These are phyloP conservation scores for Planiliza haematocheilus DNA, from an alignment of 2,113 vertebrate genomes.

Conservation along the genomic window DNA sequence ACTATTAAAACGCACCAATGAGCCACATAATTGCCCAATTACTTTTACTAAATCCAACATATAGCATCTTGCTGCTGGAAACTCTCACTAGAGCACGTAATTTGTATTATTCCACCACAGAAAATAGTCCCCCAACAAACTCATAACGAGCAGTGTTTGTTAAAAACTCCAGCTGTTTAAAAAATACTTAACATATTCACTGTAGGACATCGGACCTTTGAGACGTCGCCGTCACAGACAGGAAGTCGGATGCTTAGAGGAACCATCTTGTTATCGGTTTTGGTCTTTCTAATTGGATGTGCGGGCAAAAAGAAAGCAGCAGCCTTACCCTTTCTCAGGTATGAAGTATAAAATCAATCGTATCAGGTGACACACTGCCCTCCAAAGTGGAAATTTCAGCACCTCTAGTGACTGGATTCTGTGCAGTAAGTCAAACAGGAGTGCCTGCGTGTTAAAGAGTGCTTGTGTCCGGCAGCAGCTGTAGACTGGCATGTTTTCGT, in stretches of 20 bases:
- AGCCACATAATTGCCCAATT: background rate
- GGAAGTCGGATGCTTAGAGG: too few species aligned
- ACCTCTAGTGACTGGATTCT: conserved; percentile 11
- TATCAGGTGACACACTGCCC: background rate
- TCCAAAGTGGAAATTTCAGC: background rate
- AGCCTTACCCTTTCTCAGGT: background rate
- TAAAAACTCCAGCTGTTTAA: too few species aligned
- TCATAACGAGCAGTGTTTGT: too few species aligned
- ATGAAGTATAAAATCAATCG: background rate
- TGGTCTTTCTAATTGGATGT: background rate
- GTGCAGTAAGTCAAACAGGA: conserved; percentile 12
- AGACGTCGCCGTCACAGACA: too few species aligned
- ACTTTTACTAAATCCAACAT: conserved; percentile 2
- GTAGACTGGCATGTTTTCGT: conserved; percentile 76
- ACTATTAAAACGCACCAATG: too few species aligned
- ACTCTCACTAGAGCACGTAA: too few species aligned
- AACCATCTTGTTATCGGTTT: background rate
- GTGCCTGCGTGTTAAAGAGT: conserved; percentile 28
- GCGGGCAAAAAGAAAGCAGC: background rate
- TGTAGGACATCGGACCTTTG: too few species aligned
- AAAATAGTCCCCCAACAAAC: too few species aligned
- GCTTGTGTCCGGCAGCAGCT: conserved; percentile 69
- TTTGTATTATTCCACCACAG: too few species aligned
- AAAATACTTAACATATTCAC: too few species aligned
- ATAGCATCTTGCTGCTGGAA: background rate